Evolutionary conservation across 2,797 vertebrate genomes (phyloP).

Genomic region (Pipistrellus pipistrellus): DNA sequence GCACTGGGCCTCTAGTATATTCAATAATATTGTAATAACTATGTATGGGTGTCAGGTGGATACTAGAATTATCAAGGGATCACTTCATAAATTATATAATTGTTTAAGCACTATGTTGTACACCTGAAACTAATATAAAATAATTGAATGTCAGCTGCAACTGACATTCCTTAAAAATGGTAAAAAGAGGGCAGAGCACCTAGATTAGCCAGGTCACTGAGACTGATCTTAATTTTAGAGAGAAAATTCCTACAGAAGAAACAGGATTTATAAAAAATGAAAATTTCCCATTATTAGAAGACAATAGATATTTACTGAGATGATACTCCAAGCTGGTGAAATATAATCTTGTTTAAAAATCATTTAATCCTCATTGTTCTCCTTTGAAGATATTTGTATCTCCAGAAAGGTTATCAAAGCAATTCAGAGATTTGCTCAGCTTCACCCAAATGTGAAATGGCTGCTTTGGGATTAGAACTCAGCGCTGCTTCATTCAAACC

Average conservation of each 20-base stretch:
- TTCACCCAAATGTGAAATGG: not conserved
- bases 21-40: not conserved
- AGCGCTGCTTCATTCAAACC: not conserved
- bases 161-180: not conserved
- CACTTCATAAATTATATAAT: not conserved
- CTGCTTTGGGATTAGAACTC: not conserved
- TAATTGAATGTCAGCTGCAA: not conserved
- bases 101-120: not conserved
- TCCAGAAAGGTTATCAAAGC: not conserved
- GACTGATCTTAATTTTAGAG: not conserved
- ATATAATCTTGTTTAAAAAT: slow-evolving; percentile 27
- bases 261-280: not conserved
- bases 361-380: not conserved
- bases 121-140: not conserved
- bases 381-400: not conserved
- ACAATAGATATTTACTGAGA: not conserved
- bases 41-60: not conserved
- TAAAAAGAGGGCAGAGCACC: not conserved
- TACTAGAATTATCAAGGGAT: not conserved
- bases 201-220: not conserved
- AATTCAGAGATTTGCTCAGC: not conserved
- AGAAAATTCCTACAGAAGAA: not conserved
- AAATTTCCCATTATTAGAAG: not conserved
- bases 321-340: not conserved
- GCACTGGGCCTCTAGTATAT: not conserved